Evolutionary conservation across 2,888 invertebrate genomes (phyloP), one percentile per base, ranked within the genome.

Genomic region (Stenurella melanura): DNA sequence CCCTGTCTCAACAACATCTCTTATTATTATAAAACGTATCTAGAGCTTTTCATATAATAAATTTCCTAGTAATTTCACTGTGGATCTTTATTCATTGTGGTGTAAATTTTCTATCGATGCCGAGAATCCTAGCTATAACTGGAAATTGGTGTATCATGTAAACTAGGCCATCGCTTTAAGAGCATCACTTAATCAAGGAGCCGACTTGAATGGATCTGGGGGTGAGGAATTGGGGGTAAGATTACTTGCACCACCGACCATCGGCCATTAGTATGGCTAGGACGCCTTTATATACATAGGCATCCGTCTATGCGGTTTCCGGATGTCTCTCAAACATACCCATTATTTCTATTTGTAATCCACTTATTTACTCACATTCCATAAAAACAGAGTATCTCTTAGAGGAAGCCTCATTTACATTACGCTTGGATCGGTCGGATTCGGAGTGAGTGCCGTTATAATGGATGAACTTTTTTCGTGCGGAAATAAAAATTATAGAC

Each of bases 111-210:
- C 77, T 73, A 79, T 83, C 79, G 79, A 78, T 68, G 75, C 77
- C 74, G 73, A 73, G 78, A 81, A 78, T 78, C 75, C 78, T 54
- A 74, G 78, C 82, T 79, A 82, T 83, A 82, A 83, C 83, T 83
- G 81, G 80, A 77, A 83, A 84, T 83, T 83, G 84, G 81, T 83
- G 80, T 84, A 83, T 84, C 84, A 84, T 84, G 83, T 81, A 85
- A 84, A 84, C 82, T 84, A 82, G 83, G 83, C 82, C 79, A 80
- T 83, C 80, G 82, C 81, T 80, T 83, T 84, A 83, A 83, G 82
- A 84, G 83, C 83, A 83, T 83, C 85, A 81, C 83, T 85, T 85
- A 85, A 85, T 85, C 85, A 85, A 77, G 73, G 54, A 74, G 76
- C 75, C 78, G 70, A 19, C 66, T 64, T 79, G 78, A 80, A 78